Evolutionary conservation across 2,113 vertebrate genomes (phyloP).

Genomic region (Balaenoptera acutorostrata): DNA sequence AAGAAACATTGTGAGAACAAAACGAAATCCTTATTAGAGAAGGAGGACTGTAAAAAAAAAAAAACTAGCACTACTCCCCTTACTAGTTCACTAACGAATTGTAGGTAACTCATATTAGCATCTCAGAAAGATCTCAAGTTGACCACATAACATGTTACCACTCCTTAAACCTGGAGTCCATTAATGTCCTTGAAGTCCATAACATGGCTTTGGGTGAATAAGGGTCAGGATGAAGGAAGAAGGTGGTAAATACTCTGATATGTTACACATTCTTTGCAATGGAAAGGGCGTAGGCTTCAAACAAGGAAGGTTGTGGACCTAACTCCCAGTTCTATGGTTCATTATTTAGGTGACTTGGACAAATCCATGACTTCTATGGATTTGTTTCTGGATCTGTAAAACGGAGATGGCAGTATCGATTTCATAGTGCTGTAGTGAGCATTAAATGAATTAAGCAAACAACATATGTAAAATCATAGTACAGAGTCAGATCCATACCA

Average conservation of each 20-base stretch:
- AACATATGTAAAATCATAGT: neutral
- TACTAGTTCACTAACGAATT: neutral
- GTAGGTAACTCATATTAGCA: neutral
- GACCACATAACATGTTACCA: neutral
- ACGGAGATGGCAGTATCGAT: neutral
- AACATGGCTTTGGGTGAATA: neutral
- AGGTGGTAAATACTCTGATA: neutral
- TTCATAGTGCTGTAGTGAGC: neutral
- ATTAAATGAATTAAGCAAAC: neutral
- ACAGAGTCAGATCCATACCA: neutral
- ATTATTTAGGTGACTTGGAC: neutral
- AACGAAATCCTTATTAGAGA: neutral
- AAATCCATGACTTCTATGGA: neutral
- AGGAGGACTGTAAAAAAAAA: neutral
- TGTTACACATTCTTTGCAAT: neutral
- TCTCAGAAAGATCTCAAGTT: neutral
- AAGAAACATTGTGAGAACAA: neutral
- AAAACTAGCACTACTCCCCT: neutral
- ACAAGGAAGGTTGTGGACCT: neutral
- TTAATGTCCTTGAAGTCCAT: neutral
- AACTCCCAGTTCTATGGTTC: neutral
- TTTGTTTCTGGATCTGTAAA: neutral
- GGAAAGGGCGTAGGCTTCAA: neutral
- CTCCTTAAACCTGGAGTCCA: neutral
- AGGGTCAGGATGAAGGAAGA: neutral